A percentile compares a stretch with the other conserved stretches of the same genome.
These are phyloP conservation scores for Diglossa cyanea DNA, from an alignment of 2,797 vertebrate genomes.

Conservation along the genomic window DNA sequence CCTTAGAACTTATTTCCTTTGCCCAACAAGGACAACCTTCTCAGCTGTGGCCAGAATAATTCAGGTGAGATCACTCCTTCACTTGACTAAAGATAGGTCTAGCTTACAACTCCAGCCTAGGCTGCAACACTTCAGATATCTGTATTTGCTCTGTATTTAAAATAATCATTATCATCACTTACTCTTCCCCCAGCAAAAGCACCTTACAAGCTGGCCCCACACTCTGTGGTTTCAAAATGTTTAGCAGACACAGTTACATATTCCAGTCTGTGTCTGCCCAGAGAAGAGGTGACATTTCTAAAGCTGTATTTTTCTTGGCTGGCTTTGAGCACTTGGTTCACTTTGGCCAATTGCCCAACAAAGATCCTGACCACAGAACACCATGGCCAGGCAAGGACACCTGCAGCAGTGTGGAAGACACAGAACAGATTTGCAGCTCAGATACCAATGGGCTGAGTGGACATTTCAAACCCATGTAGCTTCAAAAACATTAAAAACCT, in stretches of 20 bases:
- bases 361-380: not conserved
- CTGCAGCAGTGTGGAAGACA: not conserved
- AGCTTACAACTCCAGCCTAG: not conserved
- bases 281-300: not conserved
- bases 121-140: not conserved
- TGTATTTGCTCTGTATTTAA: not conserved
- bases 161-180: not conserved
- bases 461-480: not conserved
- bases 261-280: not conserved
- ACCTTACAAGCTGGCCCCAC: not conserved
- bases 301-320: slow-evolving; percentile 44
- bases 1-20: not conserved
- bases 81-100: not conserved
- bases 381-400: not conserved
- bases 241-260: not conserved
- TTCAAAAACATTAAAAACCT: not conserved
- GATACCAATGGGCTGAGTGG: not conserved
- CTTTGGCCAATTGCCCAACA: slow-evolving; percentile 12
- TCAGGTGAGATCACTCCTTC: not conserved
- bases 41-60: not conserved
- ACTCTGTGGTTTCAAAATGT: not conserved
- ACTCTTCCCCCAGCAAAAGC: not conserved
- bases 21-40: not conserved
- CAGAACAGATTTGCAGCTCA: not conserved
- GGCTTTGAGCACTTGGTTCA: not conserved